Evolutionary conservation across 2,797 vertebrate species (phyloP), one percentile per base, ranked within the genome.

Genomic region (Astyanax mexicanus): DNA sequence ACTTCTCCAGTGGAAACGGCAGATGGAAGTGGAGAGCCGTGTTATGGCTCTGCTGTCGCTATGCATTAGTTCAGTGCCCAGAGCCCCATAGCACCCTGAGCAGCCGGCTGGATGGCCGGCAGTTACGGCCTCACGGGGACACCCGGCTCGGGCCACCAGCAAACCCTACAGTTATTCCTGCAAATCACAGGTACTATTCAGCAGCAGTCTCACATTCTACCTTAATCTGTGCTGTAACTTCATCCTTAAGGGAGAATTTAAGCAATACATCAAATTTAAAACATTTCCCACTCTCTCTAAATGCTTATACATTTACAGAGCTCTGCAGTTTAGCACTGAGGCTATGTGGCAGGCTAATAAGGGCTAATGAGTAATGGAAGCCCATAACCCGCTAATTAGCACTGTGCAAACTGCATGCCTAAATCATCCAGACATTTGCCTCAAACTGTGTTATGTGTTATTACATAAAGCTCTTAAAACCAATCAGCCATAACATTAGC

Each of bases 21-120:
- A 90, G 84, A 90, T 86, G 85, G 84, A 74, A 71, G 77, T 76
- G 19, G 42, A 81, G 88, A 85, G 88, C 68, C 60, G 83, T 60
- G 80, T 75, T 83, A 73, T 82, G 52, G 73, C 77, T 73, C 82
- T 67, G 78, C 86, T 88, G 89, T 91, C 86, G 87, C 84, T 88
- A 83, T 81, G 74, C 81, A 90, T 91, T 88, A 88, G 15, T 45
- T 86, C 86, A 83, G 69, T 58, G 25, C 57, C 4, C 80, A 86
- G 81, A 82, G 80, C 75, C 81, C 67, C 60, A 35, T 44, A n/a
- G 55, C 58, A 44, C 19, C 60, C 29, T 23, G 21, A 19, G 52
- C 71, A 87, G 84, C 83, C 73, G 85, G 86, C 86, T 87, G 82
- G 72, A 83, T 84, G 74, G 45, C 72, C 54, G 52, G 69, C 70